phyloP scores from a whole-genome alignment of 2,113 vertebrate genomes.

The Strix aluco region DNA sequence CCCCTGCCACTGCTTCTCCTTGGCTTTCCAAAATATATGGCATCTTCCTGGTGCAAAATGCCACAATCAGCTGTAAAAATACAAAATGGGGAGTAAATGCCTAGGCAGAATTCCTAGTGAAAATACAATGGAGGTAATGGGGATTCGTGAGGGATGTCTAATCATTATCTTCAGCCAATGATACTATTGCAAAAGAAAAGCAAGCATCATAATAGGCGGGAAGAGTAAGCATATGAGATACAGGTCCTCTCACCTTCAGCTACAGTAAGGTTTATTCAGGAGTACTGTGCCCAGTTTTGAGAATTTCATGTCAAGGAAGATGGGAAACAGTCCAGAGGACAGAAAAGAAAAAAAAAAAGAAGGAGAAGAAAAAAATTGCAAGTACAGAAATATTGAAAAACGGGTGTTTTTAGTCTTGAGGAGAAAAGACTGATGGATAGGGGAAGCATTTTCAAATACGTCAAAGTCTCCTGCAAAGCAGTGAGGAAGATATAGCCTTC shows the following conservation, averaged over 20 bases:
- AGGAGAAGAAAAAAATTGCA: neutral
- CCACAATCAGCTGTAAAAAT: neutral
- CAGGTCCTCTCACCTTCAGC: neutral
- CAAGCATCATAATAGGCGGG: neutral
- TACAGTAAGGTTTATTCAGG: neutral
- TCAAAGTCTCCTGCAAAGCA: neutral
- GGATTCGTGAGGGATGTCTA: neutral
- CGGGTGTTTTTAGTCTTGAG: neutral
- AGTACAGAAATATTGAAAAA: neutral
- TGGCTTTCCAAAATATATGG: neutral
- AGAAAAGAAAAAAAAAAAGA: neutral
- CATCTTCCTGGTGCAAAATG: neutral
- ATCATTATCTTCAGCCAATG: neutral
- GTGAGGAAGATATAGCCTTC: neutral
- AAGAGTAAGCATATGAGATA: neutral
- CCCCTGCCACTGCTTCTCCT: fast-evolving
- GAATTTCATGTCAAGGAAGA: neutral
- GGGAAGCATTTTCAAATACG: neutral
- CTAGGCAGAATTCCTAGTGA: neutral
- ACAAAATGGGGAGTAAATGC: neutral
- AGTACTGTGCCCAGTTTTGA: neutral
- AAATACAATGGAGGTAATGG: neutral
- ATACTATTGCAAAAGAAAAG: neutral
- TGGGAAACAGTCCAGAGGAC: neutral
- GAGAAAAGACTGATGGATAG: neutral